A percentile compares a stretch with the other conserved stretches of the same genome.
Evolutionary conservation across 2,113 vertebrate species (phyloP).

Genomic region (Eonycteris spelaea): DNA sequence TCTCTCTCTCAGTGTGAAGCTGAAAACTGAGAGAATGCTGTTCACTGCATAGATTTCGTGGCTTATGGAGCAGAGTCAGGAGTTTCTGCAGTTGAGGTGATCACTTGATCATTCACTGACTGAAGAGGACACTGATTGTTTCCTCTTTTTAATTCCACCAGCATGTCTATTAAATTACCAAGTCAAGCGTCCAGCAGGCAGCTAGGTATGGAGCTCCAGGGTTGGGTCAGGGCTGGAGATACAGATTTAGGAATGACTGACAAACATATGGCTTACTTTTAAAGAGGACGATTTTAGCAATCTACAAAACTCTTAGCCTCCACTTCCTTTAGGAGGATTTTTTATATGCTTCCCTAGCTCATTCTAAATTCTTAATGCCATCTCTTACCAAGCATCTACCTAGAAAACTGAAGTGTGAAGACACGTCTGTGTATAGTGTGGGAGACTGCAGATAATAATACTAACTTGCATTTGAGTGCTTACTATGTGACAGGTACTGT

Average conservation of each 20-base stretch:
- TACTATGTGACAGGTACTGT: neutral
- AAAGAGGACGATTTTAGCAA: neutral
- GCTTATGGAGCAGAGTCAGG: neutral
- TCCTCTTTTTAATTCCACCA: neutral
- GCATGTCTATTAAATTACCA: constrained; percentile 12
- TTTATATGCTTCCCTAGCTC: neutral
- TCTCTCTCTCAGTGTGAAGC: neutral
- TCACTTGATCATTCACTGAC: neutral
- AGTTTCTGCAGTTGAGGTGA: neutral
- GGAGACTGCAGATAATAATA: neutral
- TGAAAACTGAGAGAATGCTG: neutral
- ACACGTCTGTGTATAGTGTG: neutral
- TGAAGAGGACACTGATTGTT: neutral
- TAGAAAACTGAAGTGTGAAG: constrained; percentile 20
- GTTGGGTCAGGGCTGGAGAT: neutral
- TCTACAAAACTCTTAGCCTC: neutral
- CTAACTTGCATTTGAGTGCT: neutral
- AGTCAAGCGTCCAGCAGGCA: neutral
- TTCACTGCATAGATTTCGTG: neutral
- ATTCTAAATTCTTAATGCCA: neutral
- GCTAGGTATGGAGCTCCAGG: neutral
- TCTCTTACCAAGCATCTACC: neutral
- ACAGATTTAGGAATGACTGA: neutral
- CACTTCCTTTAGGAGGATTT: neutral
- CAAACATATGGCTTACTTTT: neutral